Conservation (phyloP, 2,113 vertebrate genomes). For the Bubo scandiacus region DNA sequence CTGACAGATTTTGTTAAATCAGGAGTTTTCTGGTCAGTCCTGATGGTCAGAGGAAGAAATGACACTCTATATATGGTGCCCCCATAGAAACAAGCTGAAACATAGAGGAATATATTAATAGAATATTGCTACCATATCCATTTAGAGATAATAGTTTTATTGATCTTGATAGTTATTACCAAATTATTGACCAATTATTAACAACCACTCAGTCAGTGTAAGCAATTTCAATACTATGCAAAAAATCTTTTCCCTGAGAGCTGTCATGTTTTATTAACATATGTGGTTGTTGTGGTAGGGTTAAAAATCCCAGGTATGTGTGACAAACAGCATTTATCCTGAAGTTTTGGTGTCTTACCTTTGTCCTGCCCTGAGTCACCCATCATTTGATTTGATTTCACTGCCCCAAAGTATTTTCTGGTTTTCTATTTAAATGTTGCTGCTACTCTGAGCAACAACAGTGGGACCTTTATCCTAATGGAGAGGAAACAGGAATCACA, state of each 20-base stretch:
- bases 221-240: neutral
- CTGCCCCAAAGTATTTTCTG: neutral
- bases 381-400: neutral
- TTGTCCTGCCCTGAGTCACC: neutral
- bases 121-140: neutral
- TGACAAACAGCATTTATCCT: neutral
- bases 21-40: neutral
- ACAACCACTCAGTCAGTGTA: neutral
- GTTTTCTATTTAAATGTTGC: neutral
- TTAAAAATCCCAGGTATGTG: neutral
- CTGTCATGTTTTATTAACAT: neutral
- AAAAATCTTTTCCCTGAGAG: neutral
- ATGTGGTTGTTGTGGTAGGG: neutral
- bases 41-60: neutral
- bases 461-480: neutral
- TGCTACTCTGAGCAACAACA: neutral
- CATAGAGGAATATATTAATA: neutral
- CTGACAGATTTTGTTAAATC: neutral
- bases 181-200: neutral
- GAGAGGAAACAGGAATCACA: neutral
- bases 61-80: rapidly evolving
- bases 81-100: neutral
- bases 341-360: neutral
- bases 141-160: neutral
- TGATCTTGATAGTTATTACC: neutral